phyloP scores from a whole-genome alignment of 2,113 vertebrate species.

The Sprattus sprattus region DNA sequence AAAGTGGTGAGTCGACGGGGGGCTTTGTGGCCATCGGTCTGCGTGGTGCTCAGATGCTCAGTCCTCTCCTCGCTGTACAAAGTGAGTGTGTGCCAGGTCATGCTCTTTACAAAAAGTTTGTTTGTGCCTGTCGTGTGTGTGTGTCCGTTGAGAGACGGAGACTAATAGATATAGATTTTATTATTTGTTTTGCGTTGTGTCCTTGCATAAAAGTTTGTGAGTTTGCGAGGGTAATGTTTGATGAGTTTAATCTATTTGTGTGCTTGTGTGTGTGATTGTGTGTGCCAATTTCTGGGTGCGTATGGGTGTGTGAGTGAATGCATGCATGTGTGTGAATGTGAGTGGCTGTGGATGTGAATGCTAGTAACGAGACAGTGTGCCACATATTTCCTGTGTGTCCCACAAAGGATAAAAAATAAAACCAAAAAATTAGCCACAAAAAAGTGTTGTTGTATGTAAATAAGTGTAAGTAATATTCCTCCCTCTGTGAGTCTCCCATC shows the following conservation, averaged over 20 bases:
- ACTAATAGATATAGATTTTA: not conserved
- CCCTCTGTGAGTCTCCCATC: conserved; percentile 27
- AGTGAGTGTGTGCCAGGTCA: conserved; percentile 17
- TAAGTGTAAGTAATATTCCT: not conserved
- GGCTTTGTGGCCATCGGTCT: conserved; percentile 7
- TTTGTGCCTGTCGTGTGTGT: conserved; percentile 1
- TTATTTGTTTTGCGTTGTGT: conserved; percentile 25
- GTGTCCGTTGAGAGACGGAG: not conserved
- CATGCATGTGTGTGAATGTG: conserved; percentile 10
- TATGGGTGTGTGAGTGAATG: not conserved
- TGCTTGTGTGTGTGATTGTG: not conserved
- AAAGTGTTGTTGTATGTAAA: conserved; percentile 20
- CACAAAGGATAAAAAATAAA: not conserved
- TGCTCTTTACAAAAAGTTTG: not conserved
- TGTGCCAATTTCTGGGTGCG: not conserved
- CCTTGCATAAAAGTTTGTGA: conserved; percentile 59
- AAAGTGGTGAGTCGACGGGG: conserved; percentile 7
- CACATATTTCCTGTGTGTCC: conserved; percentile 5
- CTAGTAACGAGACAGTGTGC: conserved; percentile 26
- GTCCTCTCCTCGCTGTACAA: conserved; percentile 5
- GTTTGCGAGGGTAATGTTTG: not conserved
- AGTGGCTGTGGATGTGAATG: conserved; percentile 21
- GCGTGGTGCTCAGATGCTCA: not conserved
- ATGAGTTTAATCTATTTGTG: conserved; percentile 42
- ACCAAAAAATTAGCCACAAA: conserved; percentile 30